These are phyloP conservation scores for Chelon auratus DNA, from an alignment of 2,797 vertebrate species.

Conservation along the genomic window DNA sequence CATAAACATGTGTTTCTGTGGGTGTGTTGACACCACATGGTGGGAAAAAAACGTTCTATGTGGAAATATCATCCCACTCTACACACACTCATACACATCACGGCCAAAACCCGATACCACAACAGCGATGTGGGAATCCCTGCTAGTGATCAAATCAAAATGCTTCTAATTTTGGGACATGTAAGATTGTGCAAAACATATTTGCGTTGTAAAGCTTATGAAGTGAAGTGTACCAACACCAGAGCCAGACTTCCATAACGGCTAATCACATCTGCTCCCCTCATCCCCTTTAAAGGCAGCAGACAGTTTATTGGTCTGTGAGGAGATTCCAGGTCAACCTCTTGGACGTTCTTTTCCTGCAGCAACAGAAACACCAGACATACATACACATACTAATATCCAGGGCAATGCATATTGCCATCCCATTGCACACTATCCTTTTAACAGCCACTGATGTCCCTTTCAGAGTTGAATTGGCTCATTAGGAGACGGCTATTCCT, in stretches of 20 bases:
- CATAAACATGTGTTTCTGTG: slow-evolving; percentile 39
- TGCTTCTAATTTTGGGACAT: neutral
- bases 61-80: slow-evolving; percentile 31
- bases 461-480: neutral
- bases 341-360: neutral
- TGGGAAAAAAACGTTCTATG: slow-evolving; percentile 47
- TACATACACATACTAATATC: neutral
- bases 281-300: neutral
- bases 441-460: neutral
- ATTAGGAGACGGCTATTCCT: neutral
- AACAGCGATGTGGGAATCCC: slow-evolving; percentile 31
- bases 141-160: neutral
- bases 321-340: neutral
- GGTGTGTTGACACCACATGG: slow-evolving; percentile 44
- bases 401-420: neutral
- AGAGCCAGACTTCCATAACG: neutral
- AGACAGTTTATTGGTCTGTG: neutral
- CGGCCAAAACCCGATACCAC: neutral
- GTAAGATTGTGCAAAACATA: neutral
- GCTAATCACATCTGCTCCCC: neutral
- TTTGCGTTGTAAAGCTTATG: neutral
- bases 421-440: neutral
- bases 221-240: neutral
- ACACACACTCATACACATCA: slow-evolving; percentile 26
- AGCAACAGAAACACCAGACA: neutral